A percentile compares a stretch with the other conserved stretches of the same genome.
Evolutionary conservation across 2,797 vertebrate genomes (phyloP).

Genomic region (Galago senegalensis): DNA sequence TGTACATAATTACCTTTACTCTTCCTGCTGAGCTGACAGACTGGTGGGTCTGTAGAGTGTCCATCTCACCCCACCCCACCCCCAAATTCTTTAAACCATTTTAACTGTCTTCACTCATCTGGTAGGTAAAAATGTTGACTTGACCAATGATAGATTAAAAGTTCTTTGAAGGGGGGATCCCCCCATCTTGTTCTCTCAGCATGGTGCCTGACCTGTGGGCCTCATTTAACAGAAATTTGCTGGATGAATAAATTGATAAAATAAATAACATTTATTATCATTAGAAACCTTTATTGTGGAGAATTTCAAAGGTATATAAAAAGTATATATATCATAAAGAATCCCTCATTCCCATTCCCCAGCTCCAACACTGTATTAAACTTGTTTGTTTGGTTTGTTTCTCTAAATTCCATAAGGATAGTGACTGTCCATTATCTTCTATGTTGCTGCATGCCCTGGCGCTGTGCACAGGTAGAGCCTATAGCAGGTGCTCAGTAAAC

Average conservation of each 20-base stretch:
- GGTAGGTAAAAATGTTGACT: background rate
- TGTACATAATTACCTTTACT: background rate
- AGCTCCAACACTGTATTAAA: background rate
- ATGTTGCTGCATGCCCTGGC: background rate
- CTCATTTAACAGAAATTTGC: slow-evolving; percentile 1
- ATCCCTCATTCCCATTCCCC: background rate
- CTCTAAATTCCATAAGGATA: background rate
- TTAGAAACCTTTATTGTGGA: background rate
- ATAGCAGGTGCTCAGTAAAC: background rate
- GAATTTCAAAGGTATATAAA: background rate
- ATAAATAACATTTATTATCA: background rate
- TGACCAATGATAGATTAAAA: background rate
- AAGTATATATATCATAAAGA: background rate
- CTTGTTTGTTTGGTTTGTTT: background rate
- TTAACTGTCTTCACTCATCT: background rate
- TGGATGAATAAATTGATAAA: slow-evolving; percentile 9
- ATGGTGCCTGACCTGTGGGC: background rate
- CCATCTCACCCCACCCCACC: background rate
- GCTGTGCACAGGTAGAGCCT: background rate
- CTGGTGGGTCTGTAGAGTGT: background rate
- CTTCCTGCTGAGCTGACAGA: background rate
- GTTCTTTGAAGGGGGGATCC: background rate
- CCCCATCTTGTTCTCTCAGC: background rate
- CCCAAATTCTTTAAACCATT: background rate
- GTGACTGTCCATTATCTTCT: background rate